Evolutionary conservation across 2,888 invertebrate species (phyloP).

Genomic region (Drosophila subsilvestris): DNA sequence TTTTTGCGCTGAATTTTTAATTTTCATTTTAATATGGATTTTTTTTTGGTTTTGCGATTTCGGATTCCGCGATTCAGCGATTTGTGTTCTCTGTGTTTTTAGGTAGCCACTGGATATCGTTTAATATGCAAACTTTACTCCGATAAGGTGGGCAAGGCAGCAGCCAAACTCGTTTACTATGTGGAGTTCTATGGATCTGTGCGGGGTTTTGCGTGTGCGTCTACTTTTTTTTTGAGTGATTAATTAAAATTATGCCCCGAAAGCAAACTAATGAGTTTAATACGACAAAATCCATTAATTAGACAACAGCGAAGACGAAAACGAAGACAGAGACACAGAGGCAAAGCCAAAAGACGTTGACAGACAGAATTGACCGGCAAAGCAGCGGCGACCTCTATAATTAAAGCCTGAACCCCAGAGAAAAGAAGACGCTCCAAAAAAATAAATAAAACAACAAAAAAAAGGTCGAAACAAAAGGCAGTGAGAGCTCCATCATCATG

Average conservation of each 20-base stretch:
- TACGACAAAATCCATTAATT: constrained; percentile 76
- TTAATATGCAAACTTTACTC: constrained; percentile 67
- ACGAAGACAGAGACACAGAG: constrained; percentile 21
- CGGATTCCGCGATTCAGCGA: constrained; percentile 20
- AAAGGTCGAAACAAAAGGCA: constrained; percentile 51
- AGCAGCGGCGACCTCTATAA: constrained; percentile 69
- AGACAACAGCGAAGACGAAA: constrained; percentile 28
- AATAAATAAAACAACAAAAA: constrained; percentile 8
- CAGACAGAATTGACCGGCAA: constrained; percentile 36
- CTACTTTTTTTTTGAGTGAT: constrained; percentile 74
- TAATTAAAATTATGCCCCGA: constrained; percentile 77
- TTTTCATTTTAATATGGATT: constrained; percentile 55
- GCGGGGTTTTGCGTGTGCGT: constrained; percentile 37
- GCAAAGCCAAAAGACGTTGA: constrained; percentile 48
- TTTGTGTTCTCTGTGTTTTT: constrained; percentile 52
- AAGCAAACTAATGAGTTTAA: constrained; percentile 81
- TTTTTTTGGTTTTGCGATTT: constrained; percentile 9
- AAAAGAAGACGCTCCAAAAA: constrained; percentile 41
- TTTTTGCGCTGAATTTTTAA: constrained; percentile 63
- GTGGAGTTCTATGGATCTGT: constrained; percentile 21
- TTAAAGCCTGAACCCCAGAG: constrained; percentile 67
- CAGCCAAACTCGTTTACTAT: constrained; percentile 32
- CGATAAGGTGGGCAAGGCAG: constrained; percentile 55
- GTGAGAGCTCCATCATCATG: constrained; percentile 66
- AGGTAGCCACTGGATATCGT: constrained; percentile 66